phyloP scores from a whole-genome alignment of 2,797 vertebrate genomes.

The Periophthalmus magnuspinnatus region DNA sequence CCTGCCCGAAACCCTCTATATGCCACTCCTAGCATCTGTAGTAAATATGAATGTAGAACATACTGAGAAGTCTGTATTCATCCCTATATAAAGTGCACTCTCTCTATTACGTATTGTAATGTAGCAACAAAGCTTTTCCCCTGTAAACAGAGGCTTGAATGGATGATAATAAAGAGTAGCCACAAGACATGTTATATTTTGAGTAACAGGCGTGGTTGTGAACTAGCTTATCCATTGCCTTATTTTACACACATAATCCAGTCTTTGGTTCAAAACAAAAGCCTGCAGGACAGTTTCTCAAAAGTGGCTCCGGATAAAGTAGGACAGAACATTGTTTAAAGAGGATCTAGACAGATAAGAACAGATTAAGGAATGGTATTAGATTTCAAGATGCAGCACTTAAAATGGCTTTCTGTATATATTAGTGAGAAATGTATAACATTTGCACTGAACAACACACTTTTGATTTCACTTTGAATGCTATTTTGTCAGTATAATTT shows the following conservation, averaged over 20 bases:
- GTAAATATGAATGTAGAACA: not conserved
- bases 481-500: too few species aligned
- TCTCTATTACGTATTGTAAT: constrained; percentile 3
- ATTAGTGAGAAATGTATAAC: not conserved
- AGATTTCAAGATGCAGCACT: constrained; percentile 19
- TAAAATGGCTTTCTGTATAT: constrained; percentile 7
- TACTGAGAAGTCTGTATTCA: not conserved
- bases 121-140: constrained; percentile 16
- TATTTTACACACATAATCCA: constrained; percentile 16
- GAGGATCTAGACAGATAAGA: constrained; percentile 5
- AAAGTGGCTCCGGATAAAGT: constrained; percentile 8
- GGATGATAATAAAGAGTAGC: constrained; percentile 27
- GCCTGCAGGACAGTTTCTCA: constrained; percentile 12
- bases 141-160: constrained; percentile 27
- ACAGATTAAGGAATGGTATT: constrained; percentile 15
- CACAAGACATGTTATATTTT: constrained; percentile 41
- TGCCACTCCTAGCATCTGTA: not conserved
- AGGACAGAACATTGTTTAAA: constrained; percentile 9
- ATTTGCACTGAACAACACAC: not conserved
- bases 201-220: constrained; percentile 35
- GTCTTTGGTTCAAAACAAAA: constrained; percentile 27
- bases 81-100: not conserved
- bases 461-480: too few species aligned
- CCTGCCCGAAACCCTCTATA: not conserved
- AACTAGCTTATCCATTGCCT: constrained; percentile 19